A percentile compares a stretch with the other conserved stretches of the same genome.
phyloP scores from a whole-genome alignment of 2,888 invertebrate genomes.

The Melinopterus prodromus region DNA sequence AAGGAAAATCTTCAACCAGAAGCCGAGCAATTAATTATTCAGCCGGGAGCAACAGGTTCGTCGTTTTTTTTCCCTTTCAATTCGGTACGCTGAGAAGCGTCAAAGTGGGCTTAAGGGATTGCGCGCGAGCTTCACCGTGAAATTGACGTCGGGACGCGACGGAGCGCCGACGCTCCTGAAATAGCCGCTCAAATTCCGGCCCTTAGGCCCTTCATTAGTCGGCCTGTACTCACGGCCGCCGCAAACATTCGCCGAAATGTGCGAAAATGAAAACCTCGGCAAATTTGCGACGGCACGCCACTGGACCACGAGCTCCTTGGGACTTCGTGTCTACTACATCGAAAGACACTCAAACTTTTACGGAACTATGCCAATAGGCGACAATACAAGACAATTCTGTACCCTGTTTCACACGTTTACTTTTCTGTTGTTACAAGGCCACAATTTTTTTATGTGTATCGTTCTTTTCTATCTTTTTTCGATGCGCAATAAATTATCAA shows the following conservation, averaged over 20 bases:
- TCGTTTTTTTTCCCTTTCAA: background rate
- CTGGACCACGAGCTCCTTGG: background rate
- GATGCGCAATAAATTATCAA: no score
- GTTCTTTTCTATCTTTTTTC: no score
- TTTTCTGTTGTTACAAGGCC: no score
- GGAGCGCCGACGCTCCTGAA: background rate
- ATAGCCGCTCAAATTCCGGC: background rate
- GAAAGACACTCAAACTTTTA: background rate
- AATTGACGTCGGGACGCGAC: background rate
- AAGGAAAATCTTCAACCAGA: background rate
- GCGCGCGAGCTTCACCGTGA: background rate
- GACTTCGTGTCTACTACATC: background rate
- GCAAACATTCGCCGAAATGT: background rate
- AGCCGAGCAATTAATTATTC: background rate
- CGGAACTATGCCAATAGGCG: background rate
- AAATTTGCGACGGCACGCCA: background rate
- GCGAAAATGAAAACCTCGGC: background rate
- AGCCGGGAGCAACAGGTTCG: background rate
- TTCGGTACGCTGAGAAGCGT: background rate
- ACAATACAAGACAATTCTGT: background rate
- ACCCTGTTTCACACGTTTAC: no score
- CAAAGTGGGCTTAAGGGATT: constrained; percentile 4
- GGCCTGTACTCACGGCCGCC: background rate
- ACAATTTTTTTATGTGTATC: no score
- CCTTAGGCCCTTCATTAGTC: background rate